A percentile compares a stretch with the other conserved stretches of the same genome.
phyloP scores from a whole-genome alignment of 2,113 vertebrate genomes.

The Phaetusa simplex region DNA sequence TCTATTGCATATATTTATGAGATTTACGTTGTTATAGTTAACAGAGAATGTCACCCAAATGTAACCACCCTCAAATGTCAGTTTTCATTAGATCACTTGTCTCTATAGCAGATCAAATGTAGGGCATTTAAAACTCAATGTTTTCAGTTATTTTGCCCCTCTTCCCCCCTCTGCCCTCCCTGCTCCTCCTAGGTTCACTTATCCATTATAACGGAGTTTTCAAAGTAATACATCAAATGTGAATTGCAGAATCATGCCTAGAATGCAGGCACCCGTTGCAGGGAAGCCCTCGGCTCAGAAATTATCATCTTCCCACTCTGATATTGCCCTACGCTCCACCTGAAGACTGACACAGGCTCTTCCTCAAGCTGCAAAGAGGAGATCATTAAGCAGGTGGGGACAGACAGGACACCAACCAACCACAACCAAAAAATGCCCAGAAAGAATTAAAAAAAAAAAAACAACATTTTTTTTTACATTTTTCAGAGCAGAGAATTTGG shows the following conservation, averaged over 20 bases:
- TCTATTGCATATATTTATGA: neutral
- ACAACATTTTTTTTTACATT: neutral
- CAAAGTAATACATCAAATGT: neutral
- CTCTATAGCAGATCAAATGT: neutral
- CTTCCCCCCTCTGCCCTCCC: too few species aligned
- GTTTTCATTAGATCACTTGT: neutral
- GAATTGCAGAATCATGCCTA: neutral
- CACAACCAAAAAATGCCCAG: neutral
- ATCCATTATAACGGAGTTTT: neutral
- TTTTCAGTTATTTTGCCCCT: neutral
- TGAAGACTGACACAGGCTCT: neutral
- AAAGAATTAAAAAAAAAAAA: neutral
- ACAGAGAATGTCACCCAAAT: neutral
- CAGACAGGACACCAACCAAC: neutral
- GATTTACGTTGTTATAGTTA: neutral
- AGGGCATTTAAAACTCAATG: neutral
- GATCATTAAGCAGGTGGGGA: too few species aligned
- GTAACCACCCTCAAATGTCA: neutral
- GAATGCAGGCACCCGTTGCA: neutral
- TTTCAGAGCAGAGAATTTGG: neutral
- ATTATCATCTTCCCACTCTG: neutral
- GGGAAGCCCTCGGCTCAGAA: neutral
- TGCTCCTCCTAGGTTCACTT: neutral
- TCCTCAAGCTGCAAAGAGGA: neutral
- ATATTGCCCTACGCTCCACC: neutral